Evolutionary conservation across 2,888 invertebrate genomes (phyloP).

Genomic region (Zootermopsis nevadensis): DNA sequence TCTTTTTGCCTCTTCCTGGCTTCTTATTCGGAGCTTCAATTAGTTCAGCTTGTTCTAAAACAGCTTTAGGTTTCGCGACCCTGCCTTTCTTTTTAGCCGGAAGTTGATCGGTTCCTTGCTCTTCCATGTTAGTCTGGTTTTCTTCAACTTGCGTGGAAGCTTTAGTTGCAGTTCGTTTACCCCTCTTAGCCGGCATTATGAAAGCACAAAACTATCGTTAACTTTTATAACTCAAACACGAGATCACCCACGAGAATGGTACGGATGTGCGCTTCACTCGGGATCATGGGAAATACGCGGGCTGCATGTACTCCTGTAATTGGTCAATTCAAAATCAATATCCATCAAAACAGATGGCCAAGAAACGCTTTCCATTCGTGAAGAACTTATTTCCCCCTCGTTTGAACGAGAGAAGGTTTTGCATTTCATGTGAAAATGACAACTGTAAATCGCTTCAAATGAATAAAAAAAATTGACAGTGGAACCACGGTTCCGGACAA

Average conservation of each 20-base stretch:
- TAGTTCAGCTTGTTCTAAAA: slow-evolving; percentile 2
- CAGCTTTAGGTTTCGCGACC: slow-evolving; percentile 17
- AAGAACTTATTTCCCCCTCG: too few species aligned
- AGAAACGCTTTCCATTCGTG: background rate
- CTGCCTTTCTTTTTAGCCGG: slow-evolving; percentile 31
- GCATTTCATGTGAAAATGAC: too few species aligned
- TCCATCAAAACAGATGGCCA: background rate
- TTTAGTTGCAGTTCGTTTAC: slow-evolving; percentile 7
- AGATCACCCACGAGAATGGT: slow-evolving; percentile 3
- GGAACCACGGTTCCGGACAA: too few species aligned
- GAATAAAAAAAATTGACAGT: too few species aligned
- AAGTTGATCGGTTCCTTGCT: background rate
- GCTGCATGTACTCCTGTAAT: background rate
- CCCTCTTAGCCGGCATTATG: slow-evolving; percentile 42
- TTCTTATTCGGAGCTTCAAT: slow-evolving; percentile 1
- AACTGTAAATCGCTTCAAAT: too few species aligned
- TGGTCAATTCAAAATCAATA: slow-evolving; percentile 5
- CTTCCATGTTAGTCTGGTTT: slow-evolving; percentile 14
- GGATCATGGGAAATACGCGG: slow-evolving; percentile 24
- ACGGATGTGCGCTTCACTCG: background rate
- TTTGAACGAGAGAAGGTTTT: too few species aligned
- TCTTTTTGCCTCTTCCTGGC: background rate
- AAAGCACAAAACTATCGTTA: background rate
- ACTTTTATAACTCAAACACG: background rate
- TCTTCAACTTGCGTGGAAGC: background rate